These are phyloP conservation scores for Apodemia hepburni DNA, from an alignment of 2,888 invertebrate genomes.

Conservation along the genomic window DNA sequence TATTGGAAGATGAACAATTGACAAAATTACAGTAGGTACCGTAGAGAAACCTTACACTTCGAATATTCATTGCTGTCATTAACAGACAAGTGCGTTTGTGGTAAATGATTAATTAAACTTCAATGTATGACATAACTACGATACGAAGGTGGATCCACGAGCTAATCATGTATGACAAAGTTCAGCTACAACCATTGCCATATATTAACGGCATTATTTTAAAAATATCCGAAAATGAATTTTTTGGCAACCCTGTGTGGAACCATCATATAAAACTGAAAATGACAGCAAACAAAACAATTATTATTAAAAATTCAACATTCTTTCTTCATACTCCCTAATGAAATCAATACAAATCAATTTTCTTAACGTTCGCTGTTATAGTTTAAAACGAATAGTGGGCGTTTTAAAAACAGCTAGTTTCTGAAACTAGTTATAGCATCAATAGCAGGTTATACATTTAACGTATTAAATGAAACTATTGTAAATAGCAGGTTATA, in stretches of 20 bases:
- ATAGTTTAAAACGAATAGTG: no score
- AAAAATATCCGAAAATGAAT: no score
- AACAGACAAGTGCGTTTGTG: background rate
- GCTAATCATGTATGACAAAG: background rate
- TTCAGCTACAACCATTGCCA: no score
- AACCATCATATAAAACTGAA: background rate
- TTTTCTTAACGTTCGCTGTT: no score
- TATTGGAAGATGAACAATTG: constrained; percentile 3
- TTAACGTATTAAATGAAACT: no score
- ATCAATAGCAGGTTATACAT: no score
- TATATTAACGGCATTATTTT: no score
- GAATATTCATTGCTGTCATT: background rate
- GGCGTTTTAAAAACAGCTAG: no score
- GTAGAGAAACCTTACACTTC: background rate
- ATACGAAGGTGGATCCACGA: background rate
- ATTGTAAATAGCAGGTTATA: no score
- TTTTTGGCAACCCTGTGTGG: background rate
- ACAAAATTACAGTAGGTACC: background rate
- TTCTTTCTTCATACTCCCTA: background rate
- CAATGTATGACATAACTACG: background rate
- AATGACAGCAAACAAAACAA: background rate
- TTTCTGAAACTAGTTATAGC: no score
- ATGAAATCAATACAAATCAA: background rate
- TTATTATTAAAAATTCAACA: background rate
- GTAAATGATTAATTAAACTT: background rate